phyloP scores from a whole-genome alignment of 2,797 vertebrate genomes.

The Eospalax fontanierii region DNA sequence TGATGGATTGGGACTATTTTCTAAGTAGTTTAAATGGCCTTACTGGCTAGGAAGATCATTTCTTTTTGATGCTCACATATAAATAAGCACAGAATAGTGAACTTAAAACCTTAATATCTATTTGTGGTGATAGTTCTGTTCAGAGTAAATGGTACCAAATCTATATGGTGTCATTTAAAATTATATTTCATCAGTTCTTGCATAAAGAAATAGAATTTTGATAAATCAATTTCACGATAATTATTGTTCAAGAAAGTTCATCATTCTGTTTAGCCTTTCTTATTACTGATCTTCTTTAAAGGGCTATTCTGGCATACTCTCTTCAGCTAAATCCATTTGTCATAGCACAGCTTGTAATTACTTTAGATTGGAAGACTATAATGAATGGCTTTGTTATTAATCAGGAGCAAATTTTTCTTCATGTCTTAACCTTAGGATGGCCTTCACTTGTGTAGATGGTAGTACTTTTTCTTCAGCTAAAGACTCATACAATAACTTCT shows the following conservation, averaged over 20 bases:
- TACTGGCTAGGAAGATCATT: slow-evolving; percentile 84
- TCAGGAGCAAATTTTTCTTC: slow-evolving; percentile 88
- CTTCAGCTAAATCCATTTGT: slow-evolving; percentile 88
- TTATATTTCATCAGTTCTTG: slow-evolving; percentile 88
- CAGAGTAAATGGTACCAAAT: slow-evolving; percentile 76
- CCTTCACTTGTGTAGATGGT: slow-evolving; percentile 85
- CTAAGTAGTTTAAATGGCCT: slow-evolving; percentile 36
- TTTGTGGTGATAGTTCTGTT: slow-evolving; percentile 67
- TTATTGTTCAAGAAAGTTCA: slow-evolving; percentile 88
- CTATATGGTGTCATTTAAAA: slow-evolving; percentile 83
- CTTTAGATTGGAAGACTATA: slow-evolving; percentile 89
- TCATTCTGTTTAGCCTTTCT: slow-evolving; percentile 89
- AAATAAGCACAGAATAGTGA: slow-evolving; percentile 87
- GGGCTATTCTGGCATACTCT: slow-evolving; percentile 87
- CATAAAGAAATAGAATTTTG: slow-evolving; percentile 88
- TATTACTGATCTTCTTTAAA: slow-evolving; percentile 88
- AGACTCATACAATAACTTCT: slow-evolving; percentile 78
- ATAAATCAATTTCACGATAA: slow-evolving; percentile 89
- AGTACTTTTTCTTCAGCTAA: slow-evolving; percentile 81
- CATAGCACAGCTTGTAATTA: slow-evolving; percentile 87
- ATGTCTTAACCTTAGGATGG: slow-evolving; percentile 87
- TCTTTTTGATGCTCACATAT: slow-evolving; percentile 81
- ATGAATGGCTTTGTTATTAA: slow-evolving; percentile 90
- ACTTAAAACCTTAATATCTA: slow-evolving; percentile 70
- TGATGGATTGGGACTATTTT: slow-evolving; percentile 69